phyloP scores from a whole-genome alignment of 92 coral and sea anemone genomes.

The Pocillopora meandrina region DNA sequence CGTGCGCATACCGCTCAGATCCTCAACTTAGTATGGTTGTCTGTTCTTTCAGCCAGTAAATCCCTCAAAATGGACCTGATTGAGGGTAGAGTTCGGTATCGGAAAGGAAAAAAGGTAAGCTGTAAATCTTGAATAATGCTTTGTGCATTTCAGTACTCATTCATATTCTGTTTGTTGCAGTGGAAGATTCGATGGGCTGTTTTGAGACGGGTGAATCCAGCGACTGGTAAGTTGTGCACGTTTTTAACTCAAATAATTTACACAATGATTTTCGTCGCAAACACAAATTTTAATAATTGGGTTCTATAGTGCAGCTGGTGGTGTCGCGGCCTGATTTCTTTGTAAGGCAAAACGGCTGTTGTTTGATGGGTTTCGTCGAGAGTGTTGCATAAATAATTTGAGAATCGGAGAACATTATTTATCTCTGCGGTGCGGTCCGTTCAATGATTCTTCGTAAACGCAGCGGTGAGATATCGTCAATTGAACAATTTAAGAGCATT shows the following conservation, averaged over 20 bases:
- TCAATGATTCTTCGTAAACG: neutral
- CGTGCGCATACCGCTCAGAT: constrained; percentile 84
- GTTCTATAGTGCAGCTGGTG: constrained; percentile 7
- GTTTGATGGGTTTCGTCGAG: constrained; percentile 4
- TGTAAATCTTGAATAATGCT: constrained; percentile 4
- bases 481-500: too few species aligned
- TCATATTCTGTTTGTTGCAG: constrained; percentile 63
- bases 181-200: constrained; percentile 99
- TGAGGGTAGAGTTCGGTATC: constrained; percentile 80
- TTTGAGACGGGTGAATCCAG: constrained; percentile 91
- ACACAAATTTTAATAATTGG: neutral
- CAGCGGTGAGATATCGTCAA: neutral
- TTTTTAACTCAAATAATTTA: neutral
- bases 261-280: neutral
- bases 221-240: constrained; percentile 78
- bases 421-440: neutral
- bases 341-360: neutral
- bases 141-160: neutral
- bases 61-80: constrained; percentile 73
- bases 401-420: neutral
- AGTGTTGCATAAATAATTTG: constrained; percentile 1
- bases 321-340: neutral
- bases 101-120: constrained; percentile 84
- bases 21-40: constrained; percentile 55
- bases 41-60: constrained; percentile 46